phyloP scores from a whole-genome alignment of 2,888 invertebrate genomes.

The Chrysomela aeneicollis region DNA sequence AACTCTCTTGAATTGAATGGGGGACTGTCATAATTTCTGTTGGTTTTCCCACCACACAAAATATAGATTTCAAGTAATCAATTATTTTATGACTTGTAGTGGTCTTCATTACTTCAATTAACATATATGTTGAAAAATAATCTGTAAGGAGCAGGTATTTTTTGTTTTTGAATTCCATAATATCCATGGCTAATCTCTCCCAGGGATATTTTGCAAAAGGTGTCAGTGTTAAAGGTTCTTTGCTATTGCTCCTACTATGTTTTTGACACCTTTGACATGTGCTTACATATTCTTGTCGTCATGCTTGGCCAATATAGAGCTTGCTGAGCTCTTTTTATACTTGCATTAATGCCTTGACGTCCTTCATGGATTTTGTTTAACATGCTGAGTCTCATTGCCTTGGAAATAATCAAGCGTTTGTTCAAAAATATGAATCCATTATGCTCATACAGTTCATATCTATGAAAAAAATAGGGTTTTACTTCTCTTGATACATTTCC shows the following conservation, averaged over 20 bases:
- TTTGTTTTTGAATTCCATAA: too few relatives aligned
- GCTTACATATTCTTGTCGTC: not conserved
- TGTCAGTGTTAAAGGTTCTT: too few relatives aligned
- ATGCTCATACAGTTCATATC: slow-evolving; percentile 3
- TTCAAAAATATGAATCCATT: slow-evolving; percentile 10
- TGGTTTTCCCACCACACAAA: slow-evolving; percentile 8
- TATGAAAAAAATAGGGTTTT: not conserved
- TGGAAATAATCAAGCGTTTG: not conserved
- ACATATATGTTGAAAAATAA: too few relatives aligned
- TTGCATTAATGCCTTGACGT: not conserved
- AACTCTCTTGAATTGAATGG: too few relatives aligned
- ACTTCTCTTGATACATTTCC: not conserved
- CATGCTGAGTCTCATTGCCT: not conserved
- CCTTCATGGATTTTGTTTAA: not conserved
- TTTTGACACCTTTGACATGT: not conserved
- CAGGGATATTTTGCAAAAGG: too few relatives aligned
- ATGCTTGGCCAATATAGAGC: slow-evolving; percentile 6
- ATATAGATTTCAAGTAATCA: slow-evolving; percentile 5
- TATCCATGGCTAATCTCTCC: too few relatives aligned
- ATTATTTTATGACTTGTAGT: not conserved
- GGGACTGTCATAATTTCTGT: slow-evolving; percentile 3
- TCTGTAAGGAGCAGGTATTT: too few relatives aligned
- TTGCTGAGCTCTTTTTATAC: not conserved
- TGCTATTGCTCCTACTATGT: too few relatives aligned
- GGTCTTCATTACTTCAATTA: too few relatives aligned